Evolutionary conservation across 92 coral and sea anemone genomes (phyloP).

Genomic region (Phenganax stokvisi): DNA sequence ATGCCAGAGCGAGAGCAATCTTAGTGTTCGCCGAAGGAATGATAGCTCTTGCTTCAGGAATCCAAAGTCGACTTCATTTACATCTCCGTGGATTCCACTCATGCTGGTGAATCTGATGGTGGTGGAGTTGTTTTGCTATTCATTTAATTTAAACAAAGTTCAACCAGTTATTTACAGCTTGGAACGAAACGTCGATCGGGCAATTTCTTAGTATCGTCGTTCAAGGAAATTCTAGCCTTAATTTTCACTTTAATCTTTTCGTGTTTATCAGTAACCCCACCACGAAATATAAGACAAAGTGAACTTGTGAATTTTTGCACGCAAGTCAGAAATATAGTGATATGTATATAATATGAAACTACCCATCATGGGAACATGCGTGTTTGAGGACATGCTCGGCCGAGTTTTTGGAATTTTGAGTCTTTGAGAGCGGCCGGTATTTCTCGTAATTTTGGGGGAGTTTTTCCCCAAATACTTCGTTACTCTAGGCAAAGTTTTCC

Average conservation of each 20-base stretch:
- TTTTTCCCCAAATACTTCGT: no score
- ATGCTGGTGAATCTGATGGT: neutral
- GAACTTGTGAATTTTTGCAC: neutral
- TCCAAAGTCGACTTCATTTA: slow-evolving; percentile 6
- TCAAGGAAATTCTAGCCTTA: neutral
- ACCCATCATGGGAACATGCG: no score
- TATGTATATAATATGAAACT: no score
- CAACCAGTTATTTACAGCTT: neutral
- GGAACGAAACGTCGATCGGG: neutral
- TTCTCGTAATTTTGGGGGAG: no score
- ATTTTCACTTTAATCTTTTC: neutral
- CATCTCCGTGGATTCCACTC: neutral
- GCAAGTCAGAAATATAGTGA: no score
- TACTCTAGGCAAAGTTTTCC: no score
- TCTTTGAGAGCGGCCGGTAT: no score
- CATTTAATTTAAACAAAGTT: neutral
- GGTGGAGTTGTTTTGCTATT: neutral
- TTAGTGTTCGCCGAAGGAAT: slow-evolving; percentile 38
- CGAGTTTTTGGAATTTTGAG: no score
- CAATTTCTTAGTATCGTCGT: slow-evolving; percentile 5
- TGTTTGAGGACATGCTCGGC: no score
- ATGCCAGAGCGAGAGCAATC: slow-evolving; percentile 56
- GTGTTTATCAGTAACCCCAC: neutral
- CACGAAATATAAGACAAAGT: neutral
- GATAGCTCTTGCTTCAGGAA: slow-evolving; percentile 32